A percentile compares a stretch with the other conserved stretches of the same genome.
These are phyloP conservation scores for Xiphydria camelus DNA, from an alignment of 2,888 invertebrate species.

Conservation along the genomic window DNA sequence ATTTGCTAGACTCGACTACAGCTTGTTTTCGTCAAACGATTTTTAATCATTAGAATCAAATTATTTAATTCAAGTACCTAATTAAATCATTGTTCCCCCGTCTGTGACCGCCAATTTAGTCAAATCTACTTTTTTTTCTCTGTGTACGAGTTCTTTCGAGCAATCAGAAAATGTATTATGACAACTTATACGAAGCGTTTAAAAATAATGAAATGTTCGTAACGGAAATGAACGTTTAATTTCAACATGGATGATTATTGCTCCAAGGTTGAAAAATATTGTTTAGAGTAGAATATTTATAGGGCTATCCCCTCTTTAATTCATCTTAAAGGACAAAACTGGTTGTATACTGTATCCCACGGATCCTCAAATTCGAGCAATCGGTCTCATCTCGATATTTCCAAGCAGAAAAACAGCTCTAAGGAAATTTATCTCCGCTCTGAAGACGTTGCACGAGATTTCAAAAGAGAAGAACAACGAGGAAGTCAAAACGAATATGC, in stretches of 20 bases:
- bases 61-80: no score
- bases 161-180: no score
- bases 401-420: conserved; percentile 21
- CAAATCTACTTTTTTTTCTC: no score
- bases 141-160: no score
- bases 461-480: neutral
- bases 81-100: no score
- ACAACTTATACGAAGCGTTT: no score
- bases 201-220: no score
- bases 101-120: no score
- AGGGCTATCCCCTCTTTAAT: neutral
- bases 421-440: conserved; percentile 22
- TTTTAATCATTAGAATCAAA: no score
- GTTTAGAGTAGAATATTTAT: neutral
- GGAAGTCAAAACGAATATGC: neutral
- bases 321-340: conserved; percentile 25
- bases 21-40: no score
- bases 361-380: conserved; percentile 21
- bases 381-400: conserved; percentile 28
- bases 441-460: conserved; percentile 8
- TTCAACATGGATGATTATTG: neutral
- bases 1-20: no score
- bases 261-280: no score
- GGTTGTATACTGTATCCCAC: conserved; percentile 34
- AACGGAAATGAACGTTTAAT: neutral